These are phyloP conservation scores for Rugalucina vietnamica DNA, from an alignment of 2,888 invertebrate species.

Conservation along the genomic window DNA sequence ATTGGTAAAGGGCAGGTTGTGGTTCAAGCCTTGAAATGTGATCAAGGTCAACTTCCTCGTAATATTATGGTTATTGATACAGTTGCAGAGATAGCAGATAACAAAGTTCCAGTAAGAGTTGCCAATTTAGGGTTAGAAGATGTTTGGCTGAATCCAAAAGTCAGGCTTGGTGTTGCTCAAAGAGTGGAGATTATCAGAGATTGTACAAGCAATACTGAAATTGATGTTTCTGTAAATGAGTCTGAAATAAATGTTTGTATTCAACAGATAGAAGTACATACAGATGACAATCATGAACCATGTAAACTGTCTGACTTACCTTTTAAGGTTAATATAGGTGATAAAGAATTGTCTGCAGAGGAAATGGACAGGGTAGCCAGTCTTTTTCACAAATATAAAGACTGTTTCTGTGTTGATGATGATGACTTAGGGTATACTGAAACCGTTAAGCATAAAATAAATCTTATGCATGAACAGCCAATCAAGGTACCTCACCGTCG, in stretches of 20 bases:
- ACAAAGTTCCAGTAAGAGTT: constrained; percentile 3
- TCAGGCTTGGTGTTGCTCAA: background rate
- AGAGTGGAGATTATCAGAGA: background rate
- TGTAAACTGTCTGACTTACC: background rate
- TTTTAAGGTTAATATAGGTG: background rate
- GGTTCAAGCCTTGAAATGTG: background rate
- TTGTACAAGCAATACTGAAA: background rate
- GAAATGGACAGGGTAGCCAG: background rate
- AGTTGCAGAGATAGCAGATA: background rate
- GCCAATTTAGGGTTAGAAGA: constrained; percentile 17
- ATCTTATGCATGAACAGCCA: background rate
- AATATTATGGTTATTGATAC: constrained; percentile 16
- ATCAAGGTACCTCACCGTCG: background rate
- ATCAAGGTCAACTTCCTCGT: background rate
- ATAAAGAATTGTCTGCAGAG: background rate
- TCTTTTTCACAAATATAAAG: background rate
- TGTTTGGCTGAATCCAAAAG: constrained; percentile 21
- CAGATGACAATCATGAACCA: background rate
- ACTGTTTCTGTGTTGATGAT: background rate
- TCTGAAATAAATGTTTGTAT: background rate
- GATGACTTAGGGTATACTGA: constrained; percentile 1
- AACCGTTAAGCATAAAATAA: constrained; percentile 1
- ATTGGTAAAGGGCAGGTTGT: constrained; percentile 8
- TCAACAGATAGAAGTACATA: background rate
- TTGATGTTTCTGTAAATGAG: background rate